Evolutionary conservation across 2,888 invertebrate species (phyloP), one percentile per base, ranked within the genome.

Genomic region (Alitta virens): DNA sequence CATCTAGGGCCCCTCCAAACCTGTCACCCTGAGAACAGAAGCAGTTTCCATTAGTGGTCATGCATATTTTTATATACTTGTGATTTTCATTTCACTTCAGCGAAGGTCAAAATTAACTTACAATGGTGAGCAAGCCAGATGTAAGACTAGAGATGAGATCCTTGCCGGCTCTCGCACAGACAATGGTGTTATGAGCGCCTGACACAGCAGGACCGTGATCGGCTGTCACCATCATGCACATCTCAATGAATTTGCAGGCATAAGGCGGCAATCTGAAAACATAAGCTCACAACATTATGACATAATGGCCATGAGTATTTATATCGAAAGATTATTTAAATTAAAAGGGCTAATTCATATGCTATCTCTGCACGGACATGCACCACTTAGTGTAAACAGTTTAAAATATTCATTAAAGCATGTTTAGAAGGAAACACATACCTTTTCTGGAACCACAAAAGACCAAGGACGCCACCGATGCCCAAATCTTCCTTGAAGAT

Each of bases 131-230:
- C 52, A 99, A 86, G 1, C 99, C 99, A 71, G 95, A 95, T 60
- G 97, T 95, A 27, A 98, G 87, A 43, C 92, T 93, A 16, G 98
- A 94, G 64, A 99, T 91, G 72, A 99, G 87, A 86, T 96, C 96
- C 86, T 99, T 97, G 71, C 99, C 94, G 67, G 99, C 94, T 68
- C 95, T 86, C 12, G 97, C 97, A 78, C 94, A 97, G 51, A 98
- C 97, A 82, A 99, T 97, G 18, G 97, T 97, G 83, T 98, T 98
- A 84, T 98, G 97, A 0, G 97, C 98, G 0, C 97, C 99, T 0
- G 95, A 95, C 0, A 99, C 98, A 0, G 98, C 98, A 0, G 99
- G 98, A 1, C 98, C 98, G 81, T 99, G 99, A 69, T 98, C 98
- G 49, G 82, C 82, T 0, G 98, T 98, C 67, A 99, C 92, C 89